Conservation (phyloP, 1,140 invertebrate species). For the Pomacea maculata region DNA sequence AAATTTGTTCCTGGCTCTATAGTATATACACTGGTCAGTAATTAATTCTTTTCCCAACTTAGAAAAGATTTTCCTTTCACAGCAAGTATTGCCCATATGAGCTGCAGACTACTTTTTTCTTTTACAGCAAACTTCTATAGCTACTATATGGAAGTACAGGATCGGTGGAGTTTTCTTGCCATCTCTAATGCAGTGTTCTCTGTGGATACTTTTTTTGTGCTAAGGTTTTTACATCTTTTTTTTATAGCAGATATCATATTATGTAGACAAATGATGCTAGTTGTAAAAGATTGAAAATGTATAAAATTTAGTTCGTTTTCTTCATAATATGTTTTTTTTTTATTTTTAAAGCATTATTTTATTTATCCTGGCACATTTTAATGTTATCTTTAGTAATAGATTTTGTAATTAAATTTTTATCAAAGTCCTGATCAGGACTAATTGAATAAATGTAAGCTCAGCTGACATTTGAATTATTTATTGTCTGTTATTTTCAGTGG, state of each 20-base stretch:
- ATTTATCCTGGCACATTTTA: not conserved
- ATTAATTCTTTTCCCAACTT: no score
- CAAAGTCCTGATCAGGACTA: not conserved
- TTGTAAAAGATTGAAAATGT: not conserved
- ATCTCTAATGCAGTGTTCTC: slow-evolving; percentile 83
- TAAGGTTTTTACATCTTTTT: slow-evolving; percentile 35
- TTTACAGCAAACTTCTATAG: slow-evolving; percentile 1
- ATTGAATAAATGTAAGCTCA: not conserved
- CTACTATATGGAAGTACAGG: slow-evolving; percentile 6
- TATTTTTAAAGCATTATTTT: no score
- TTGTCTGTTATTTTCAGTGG: slow-evolving; percentile 67
- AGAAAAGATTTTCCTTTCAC: no score
- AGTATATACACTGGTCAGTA: no score
- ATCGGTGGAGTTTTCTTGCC: slow-evolving; percentile 46
- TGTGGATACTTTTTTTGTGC: slow-evolving; percentile 89
- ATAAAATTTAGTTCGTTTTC: not conserved
- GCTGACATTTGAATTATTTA: not conserved
- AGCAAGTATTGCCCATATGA: no score
- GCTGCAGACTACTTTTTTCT: not conserved
- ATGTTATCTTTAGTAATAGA: not conserved
- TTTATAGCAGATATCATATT: not conserved
- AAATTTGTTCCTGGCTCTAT: no score
- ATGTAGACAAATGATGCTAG: not conserved
- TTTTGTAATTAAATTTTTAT: not conserved
- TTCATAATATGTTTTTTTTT: not conserved